phyloP scores from a whole-genome alignment of 2,888 invertebrate species.

The Philereme transversata region DNA sequence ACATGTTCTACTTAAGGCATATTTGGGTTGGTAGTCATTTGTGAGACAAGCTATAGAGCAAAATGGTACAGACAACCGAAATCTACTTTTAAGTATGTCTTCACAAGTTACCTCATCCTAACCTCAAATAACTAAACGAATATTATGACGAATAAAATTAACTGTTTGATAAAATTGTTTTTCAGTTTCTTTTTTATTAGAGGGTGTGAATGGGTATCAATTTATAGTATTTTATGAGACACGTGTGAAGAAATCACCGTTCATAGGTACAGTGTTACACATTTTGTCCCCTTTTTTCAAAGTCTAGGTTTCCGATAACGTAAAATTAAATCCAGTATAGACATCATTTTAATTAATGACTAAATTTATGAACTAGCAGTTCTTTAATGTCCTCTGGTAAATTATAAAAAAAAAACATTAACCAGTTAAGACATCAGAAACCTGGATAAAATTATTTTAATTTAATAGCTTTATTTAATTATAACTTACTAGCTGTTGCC shows the following conservation, averaged over 20 bases:
- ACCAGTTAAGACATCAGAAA: too few relatives aligned
- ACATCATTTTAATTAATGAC: neutral
- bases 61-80: neutral
- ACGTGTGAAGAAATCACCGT: constrained; percentile 2
- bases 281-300: constrained; percentile 14
- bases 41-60: too few relatives aligned
- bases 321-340: constrained; percentile 25
- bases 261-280: constrained; percentile 10
- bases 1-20: neutral
- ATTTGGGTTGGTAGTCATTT: too few relatives aligned
- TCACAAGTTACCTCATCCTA: too few relatives aligned
- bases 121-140: neutral
- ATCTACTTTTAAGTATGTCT: too few relatives aligned
- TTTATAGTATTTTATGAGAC: neutral
- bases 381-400: too few relatives aligned
- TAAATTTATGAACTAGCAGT: too few relatives aligned
- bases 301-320: constrained; percentile 1
- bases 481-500: too few relatives aligned
- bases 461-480: too few relatives aligned
- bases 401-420: too few relatives aligned
- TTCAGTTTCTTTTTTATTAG: neutral
- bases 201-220: neutral
- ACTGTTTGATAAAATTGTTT: neutral
- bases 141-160: neutral
- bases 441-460: too few relatives aligned